Percentiles rank a stretch among this genome's conserved stretches.
These are phyloP conservation scores for Aphaenogaster rudis DNA, from an alignment of 1,140 invertebrate species.

Conservation along the genomic window DNA sequence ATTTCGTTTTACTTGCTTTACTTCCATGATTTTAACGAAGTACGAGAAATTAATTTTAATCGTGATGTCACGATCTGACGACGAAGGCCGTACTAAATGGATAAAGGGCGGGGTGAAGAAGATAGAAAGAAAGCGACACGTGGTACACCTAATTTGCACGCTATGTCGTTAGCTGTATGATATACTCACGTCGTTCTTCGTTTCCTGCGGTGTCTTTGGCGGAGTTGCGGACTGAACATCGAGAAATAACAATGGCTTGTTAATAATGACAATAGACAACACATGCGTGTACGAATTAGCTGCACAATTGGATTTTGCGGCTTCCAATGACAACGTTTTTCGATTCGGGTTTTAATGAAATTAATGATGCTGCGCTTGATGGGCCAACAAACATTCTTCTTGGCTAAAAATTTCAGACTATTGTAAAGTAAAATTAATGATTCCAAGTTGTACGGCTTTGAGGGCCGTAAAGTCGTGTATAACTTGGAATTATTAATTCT, in stretches of 20 bases:
- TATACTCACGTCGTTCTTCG: constrained; percentile 82
- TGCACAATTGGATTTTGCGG: constrained; percentile 21
- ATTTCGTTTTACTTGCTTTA: neutral
- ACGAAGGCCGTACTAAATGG: constrained; percentile 1
- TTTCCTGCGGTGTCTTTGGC: constrained; percentile 83
- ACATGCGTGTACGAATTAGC: constrained; percentile 68
- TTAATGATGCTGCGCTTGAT: neutral
- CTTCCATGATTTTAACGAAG: constrained; percentile 13
- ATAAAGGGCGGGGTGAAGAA: neutral
- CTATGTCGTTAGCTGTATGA: constrained; percentile 42
- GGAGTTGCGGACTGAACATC: constrained; percentile 84
- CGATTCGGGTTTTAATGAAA: constrained; percentile 6
- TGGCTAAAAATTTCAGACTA: neutral
- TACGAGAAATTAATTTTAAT: constrained; percentile 41
- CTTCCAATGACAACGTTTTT: constrained; percentile 22
- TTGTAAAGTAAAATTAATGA: constrained; percentile 13
- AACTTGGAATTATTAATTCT: constrained; percentile 24
- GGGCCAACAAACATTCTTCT: neutral
- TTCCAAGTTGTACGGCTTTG: neutral
- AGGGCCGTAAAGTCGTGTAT: neutral
- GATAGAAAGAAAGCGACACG: constrained; percentile 31
- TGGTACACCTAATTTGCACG: constrained; percentile 23
- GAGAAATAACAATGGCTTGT: constrained; percentile 84
- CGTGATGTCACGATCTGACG: constrained; percentile 7
- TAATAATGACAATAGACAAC: constrained; percentile 80